Conservation (phyloP, 2,113 vertebrate genomes). For the Lepus timidus region DNA sequence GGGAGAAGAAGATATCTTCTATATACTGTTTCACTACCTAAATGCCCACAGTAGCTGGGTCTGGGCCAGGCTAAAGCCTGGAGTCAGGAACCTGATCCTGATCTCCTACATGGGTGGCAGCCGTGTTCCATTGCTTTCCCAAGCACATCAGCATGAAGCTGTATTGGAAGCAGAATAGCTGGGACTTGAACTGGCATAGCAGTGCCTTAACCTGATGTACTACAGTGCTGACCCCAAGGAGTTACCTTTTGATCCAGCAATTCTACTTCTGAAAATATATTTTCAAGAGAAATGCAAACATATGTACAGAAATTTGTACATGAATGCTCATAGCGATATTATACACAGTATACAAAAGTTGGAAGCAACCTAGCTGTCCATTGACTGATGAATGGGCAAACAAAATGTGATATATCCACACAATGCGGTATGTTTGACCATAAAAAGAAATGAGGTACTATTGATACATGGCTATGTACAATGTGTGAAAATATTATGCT, state of each 20-base stretch:
- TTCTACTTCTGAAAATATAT: neutral
- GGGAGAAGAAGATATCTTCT: too few species aligned
- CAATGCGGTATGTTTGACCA: neutral
- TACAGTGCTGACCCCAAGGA: too few species aligned
- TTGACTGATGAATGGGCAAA: neutral
- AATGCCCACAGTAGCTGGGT: too few species aligned
- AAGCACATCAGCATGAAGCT: too few species aligned
- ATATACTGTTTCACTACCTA: too few species aligned
- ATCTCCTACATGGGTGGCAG: too few species aligned
- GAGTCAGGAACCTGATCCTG: too few species aligned
- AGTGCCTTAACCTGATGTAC: too few species aligned
- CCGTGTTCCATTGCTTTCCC: too few species aligned
- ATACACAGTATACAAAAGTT: neutral
- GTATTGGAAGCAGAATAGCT: too few species aligned
- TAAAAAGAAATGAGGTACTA: neutral
- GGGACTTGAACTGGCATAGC: too few species aligned
- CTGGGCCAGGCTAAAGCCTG: too few species aligned
- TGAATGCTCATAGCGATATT: neutral
- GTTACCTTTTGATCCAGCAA: neutral
- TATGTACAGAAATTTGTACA: neutral
- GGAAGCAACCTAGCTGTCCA: neutral
- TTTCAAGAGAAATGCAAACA: neutral
- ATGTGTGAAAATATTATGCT: neutral
- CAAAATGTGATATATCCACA: neutral
- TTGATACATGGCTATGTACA: neutral